Evolutionary conservation across 2,797 vertebrate species (phyloP).

Genomic region (Hylomyscus alleni): DNA sequence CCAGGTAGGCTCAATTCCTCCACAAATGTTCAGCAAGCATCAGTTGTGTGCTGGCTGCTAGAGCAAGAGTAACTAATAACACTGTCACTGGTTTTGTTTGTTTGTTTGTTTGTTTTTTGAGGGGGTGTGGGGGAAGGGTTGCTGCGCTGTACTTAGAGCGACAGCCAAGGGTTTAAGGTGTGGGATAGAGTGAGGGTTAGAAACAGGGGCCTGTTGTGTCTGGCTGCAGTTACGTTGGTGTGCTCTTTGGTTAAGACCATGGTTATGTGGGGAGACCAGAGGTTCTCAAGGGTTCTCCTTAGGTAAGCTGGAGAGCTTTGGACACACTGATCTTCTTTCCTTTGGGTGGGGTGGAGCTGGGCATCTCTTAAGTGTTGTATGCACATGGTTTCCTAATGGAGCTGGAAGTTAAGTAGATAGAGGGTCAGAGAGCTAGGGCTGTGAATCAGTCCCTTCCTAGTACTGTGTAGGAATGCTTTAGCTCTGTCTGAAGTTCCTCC

Average conservation of each 20-base stretch:
- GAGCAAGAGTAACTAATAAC: neutral
- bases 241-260: neutral
- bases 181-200: fast-evolving
- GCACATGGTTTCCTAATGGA: neutral
- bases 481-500: neutral
- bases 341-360: neutral
- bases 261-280: neutral
- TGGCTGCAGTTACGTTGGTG: neutral
- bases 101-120: no score
- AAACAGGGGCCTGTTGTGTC: neutral
- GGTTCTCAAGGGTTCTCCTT: neutral
- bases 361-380: neutral
- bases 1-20: neutral
- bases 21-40: neutral
- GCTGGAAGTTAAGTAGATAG: neutral
- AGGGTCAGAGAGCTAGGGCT: neutral
- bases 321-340: neutral
- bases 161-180: neutral
- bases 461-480: neutral
- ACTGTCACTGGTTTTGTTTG: neutral
- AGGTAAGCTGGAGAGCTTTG: neutral
- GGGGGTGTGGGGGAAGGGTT: neutral
- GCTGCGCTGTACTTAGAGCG: neutral
- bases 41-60: neutral
- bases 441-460: neutral